Conservation (phyloP, 2,888 invertebrate species). For the Tetrapedia diversipes region DNA sequence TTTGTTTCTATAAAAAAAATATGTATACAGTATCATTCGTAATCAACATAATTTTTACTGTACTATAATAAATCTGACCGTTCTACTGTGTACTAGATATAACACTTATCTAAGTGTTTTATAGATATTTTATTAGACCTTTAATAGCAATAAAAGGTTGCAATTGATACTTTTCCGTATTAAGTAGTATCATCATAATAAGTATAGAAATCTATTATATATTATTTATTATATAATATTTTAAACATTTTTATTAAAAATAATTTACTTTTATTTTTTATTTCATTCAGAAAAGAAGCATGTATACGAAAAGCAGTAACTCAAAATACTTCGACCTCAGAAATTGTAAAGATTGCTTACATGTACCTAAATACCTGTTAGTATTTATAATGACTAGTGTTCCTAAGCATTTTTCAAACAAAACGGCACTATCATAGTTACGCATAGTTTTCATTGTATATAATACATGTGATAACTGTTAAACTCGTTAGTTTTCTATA, state of each 20-base stretch:
- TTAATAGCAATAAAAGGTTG: constrained; percentile 6
- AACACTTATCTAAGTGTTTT: constrained; percentile 21
- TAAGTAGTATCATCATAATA: neutral
- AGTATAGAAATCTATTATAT: constrained; percentile 7
- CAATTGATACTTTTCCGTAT: neutral
- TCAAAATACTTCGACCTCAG: neutral
- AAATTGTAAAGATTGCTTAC: constrained; percentile 9
- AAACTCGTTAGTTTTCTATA: constrained; percentile 13
- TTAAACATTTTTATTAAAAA: constrained; percentile 5
- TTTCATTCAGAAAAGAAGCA: neutral
- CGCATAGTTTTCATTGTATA: constrained; percentile 38
- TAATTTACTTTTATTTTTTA: constrained; percentile 17
- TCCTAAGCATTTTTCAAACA: constrained; percentile 33
- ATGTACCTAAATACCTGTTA: constrained; percentile 9
- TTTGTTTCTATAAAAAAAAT: constrained; percentile 1
- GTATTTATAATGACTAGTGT: constrained; percentile 26
- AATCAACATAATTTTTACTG: constrained; percentile 18
- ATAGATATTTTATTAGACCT: constrained; percentile 11
- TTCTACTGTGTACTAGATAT: neutral
- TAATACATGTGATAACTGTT: constrained; percentile 36
- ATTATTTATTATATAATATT: constrained; percentile 2
- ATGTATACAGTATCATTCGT: neutral
- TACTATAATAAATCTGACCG: neutral
- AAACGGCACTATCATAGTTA: constrained; percentile 40
- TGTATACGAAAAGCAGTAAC: constrained; percentile 1